phyloP scores from a whole-genome alignment of 2,797 vertebrate species.

The Danio tinwini region DNA sequence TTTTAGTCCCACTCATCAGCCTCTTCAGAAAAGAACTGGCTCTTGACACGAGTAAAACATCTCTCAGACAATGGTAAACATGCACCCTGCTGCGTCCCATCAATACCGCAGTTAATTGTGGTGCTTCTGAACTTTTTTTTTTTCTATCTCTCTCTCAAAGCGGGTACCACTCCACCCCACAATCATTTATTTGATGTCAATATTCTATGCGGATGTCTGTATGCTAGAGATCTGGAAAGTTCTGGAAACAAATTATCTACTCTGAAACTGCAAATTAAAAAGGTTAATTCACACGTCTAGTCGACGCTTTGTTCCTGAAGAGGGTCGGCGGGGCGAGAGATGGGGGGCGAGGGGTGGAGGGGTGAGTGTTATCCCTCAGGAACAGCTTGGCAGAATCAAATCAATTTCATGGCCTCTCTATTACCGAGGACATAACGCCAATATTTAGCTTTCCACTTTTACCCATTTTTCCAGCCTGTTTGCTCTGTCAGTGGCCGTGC shows the following conservation, averaged over 20 bases:
- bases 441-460: slow-evolving; percentile 72
- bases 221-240: slow-evolving; percentile 58
- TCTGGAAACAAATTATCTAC: slow-evolving; percentile 65
- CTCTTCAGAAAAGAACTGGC: slow-evolving; percentile 13
- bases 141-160: background rate
- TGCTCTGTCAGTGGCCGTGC: slow-evolving; percentile 67
- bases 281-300: slow-evolving; percentile 73
- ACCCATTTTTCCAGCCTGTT: slow-evolving; percentile 67
- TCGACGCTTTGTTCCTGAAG: slow-evolving; percentile 63
- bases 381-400: slow-evolving; percentile 73
- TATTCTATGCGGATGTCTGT: slow-evolving; percentile 39
- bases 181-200: slow-evolving; percentile 40
- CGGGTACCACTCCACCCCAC: slow-evolving; percentile 6
- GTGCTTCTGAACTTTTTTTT: slow-evolving; percentile 20
- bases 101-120: slow-evolving; percentile 38
- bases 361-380: slow-evolving; percentile 43
- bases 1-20: slow-evolving; percentile 36
- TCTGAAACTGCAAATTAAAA: slow-evolving; percentile 64
- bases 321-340: background rate
- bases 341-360: slow-evolving; percentile 22
- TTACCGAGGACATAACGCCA: slow-evolving; percentile 71
- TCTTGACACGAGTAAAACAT: slow-evolving; percentile 29
- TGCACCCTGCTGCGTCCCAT: slow-evolving; percentile 9
- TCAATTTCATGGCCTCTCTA: slow-evolving; percentile 78
- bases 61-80: slow-evolving; percentile 38